phyloP scores from a whole-genome alignment of 37 sponge, comb jelly and placozoan genomes.

The Tethya wilhelma region DNA sequence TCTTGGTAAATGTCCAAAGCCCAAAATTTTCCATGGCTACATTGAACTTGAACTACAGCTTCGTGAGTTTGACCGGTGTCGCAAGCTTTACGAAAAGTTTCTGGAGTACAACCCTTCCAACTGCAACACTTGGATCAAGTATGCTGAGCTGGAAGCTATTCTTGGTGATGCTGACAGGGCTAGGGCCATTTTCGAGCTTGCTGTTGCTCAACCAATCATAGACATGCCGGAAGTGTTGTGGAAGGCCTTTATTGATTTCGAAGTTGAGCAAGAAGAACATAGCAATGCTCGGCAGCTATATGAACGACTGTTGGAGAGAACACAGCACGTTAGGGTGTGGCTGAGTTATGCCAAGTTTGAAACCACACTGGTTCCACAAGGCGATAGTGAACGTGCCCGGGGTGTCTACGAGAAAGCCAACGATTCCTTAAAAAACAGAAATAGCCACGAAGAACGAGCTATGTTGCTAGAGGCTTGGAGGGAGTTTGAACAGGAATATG shows the following conservation, averaged over 20 bases:
- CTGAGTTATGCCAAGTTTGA: slow-evolving; percentile 95
- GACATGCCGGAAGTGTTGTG: slow-evolving; percentile 99
- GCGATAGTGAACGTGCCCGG: slow-evolving; percentile 22
- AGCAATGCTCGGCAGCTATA: slow-evolving; percentile 80
- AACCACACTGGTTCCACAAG: slow-evolving; percentile 36
- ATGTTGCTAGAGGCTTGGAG: slow-evolving; percentile 92
- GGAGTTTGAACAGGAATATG: slow-evolving; percentile 81
- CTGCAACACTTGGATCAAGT: slow-evolving; percentile 96
- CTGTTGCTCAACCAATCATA: slow-evolving; percentile 88
- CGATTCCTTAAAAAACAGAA: slow-evolving; percentile 44
- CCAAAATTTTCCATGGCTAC: slow-evolving; percentile 93
- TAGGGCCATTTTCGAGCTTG: slow-evolving; percentile 92
- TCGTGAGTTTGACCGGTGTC: slow-evolving; percentile 96
- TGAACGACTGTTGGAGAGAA: slow-evolving; percentile 85
- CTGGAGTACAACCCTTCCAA: slow-evolving; percentile 83
- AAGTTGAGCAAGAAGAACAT: slow-evolving; percentile 86
- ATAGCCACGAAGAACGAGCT: slow-evolving; percentile 74
- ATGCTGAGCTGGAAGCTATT: slow-evolving; percentile 89
- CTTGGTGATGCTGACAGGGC: slow-evolving; percentile 90
- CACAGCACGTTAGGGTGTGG: slow-evolving; percentile 99
- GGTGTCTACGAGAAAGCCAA: slow-evolving; percentile 70
- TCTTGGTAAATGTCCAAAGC: slow-evolving; percentile 96
- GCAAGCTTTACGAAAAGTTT: slow-evolving; percentile 98
- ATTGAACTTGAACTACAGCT: slow-evolving; percentile 97
- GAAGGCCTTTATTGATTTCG: slow-evolving; percentile 99